Base-by-base conservation (phyloP, 2,888 invertebrate genomes). In the Plusia festucae region DNA sequence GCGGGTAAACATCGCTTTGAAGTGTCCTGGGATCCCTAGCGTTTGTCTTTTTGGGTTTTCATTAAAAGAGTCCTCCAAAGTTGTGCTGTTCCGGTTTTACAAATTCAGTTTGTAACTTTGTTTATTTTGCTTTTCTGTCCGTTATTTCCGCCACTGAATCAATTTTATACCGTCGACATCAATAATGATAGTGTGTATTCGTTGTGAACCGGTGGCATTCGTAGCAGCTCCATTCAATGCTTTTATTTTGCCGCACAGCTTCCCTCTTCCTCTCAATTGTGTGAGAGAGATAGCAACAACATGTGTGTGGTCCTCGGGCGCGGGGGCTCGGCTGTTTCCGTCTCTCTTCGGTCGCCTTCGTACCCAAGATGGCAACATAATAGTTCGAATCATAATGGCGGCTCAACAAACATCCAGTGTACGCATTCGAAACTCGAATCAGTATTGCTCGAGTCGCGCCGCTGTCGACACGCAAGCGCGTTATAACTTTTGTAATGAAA, bases 311-410 rank as follows among this genome's bases (percentile, higher is more conserved):
- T 94, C 95, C 90, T 85, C 79, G 63, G 86, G 85, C 85, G 81
- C 82, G 78, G 77, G 68, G 71, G 82, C 80, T 93, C 94, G 94
- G 87, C 66, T 67, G 62, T 84, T 82, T 87, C 83, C 95, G 95
- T 73, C 70, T 70, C 61, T 68, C 65, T 79, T 95, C 95, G 95
- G 88, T 65, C 68, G 73, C 70, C 71, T 82, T 90, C 94, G 94
- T 83, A 75, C 81, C 82, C 93, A 92, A 91, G 91, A 88, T 91
- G 94, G 90, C 94, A 94, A 93, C 93, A 91, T 93, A 90, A 91
- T 90, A 88, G 90, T 85, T 88, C 90, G 89, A 94, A 94, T 89
- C 91, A 92, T 93, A 88, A 95, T 95, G 95, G 95, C 95, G 94
- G 95, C 92, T 91, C 89, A 85, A 93, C 93, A 94, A 95, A 94